Evolutionary conservation across 2,113 vertebrate species (phyloP), one percentile per base, ranked within the genome.

Genomic region (Oryzias melastigma): DNA sequence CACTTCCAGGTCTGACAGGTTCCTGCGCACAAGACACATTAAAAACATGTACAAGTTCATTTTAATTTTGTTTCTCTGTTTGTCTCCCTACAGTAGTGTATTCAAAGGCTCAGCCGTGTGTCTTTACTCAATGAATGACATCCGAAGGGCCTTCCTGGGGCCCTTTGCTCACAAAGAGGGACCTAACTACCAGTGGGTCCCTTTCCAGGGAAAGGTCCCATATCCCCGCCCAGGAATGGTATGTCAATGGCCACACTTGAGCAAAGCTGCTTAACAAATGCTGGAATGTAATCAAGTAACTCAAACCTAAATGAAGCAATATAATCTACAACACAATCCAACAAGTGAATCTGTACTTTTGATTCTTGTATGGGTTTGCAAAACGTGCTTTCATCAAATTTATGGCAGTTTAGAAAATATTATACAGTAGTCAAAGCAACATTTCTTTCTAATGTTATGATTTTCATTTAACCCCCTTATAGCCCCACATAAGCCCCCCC

Each of bases 91-190:
- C 90, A 99, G 97, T 70, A 94, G 92, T 46, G 84, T 99, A 79
- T 98, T 99, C 84, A 93, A 93, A 83, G 96, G 97, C 73, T 98
- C 97, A 0, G 97, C 97, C 0, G 85, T 99, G 62, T 99, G 97
- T 1, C 77, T 95, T 52, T 99, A 98, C 89, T 95, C 93, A 80
- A 99, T 99, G 96, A 95, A 92, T 0, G 97, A 99, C 62, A 94
- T 99, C 66, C 96, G 97, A 20, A 92, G 96, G 68, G 95, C 95
- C 45, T 98, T 99, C 90, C 87, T 98, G 90, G 97, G 97, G 59
- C 97, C 97, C 7, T 99, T 98, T 4, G 96, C 97, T 1, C 97
- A 99, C 90, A 99, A 99, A 87, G 97, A 99, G 84, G 97, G 97
- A 27, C 95, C 96, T 63, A 94, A 92, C 83, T 97, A 98, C 75